These are phyloP conservation scores for Ptilodon capucinus DNA, from an alignment of 2,888 invertebrate species.

Conservation along the genomic window DNA sequence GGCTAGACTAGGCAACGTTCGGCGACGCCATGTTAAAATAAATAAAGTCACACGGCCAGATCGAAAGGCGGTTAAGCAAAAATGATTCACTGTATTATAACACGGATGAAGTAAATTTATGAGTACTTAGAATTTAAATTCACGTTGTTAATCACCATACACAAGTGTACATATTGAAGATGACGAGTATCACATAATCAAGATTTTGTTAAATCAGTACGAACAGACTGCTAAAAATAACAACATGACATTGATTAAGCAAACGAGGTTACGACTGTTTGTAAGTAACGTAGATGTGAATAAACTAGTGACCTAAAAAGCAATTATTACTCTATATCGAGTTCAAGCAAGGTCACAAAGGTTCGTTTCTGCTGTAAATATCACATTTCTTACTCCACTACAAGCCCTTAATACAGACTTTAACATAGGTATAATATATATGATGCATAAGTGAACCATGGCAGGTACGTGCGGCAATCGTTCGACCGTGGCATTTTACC, in stretches of 20 bases:
- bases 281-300: background rate
- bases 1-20: conserved; percentile 35
- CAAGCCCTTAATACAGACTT: background rate
- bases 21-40: conserved; percentile 14
- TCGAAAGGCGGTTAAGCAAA: conserved; percentile 6
- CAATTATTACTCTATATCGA: background rate
- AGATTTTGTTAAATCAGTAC: background rate
- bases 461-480: conserved; percentile 11
- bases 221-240: background rate
- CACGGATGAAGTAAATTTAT: conserved; percentile 14
- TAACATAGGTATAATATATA: background rate
- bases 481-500: conserved; percentile 51
- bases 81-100: conserved; percentile 18
- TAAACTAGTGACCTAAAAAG: background rate
- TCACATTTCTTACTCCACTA: background rate
- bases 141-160: conserved; percentile 1
- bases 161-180: conserved; percentile 9
- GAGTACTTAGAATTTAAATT: conserved; percentile 1
- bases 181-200: conserved; percentile 3
- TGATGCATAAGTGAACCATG: background rate
- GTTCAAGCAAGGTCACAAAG: background rate
- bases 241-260: background rate
- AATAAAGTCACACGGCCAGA: conserved; percentile 24
- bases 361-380: background rate
- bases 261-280: background rate